phyloP scores from a whole-genome alignment of 1,140 invertebrate species.

The Episyrphus balteatus region DNA sequence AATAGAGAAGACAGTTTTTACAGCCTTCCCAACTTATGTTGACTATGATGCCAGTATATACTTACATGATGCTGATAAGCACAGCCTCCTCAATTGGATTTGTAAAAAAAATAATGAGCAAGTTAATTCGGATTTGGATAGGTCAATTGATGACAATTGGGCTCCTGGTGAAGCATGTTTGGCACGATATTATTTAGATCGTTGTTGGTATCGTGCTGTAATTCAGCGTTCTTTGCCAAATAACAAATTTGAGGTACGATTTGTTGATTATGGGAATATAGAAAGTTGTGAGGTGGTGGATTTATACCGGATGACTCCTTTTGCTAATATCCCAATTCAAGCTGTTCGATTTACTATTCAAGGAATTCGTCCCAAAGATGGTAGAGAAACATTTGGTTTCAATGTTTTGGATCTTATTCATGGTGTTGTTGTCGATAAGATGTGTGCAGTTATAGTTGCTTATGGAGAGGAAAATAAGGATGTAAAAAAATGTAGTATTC shows the following conservation, averaged over 20 bases:
- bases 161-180: slow-evolving; percentile 48
- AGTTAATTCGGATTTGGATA: slow-evolving; percentile 6
- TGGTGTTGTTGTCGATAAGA: slow-evolving; percentile 14
- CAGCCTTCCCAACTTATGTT: slow-evolving; percentile 43
- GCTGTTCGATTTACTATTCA: slow-evolving; percentile 38
- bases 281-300: slow-evolving; percentile 40
- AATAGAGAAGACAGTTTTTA: slow-evolving; percentile 38
- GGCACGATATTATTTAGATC: slow-evolving; percentile 47
- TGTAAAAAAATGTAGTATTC: slow-evolving; percentile 2
- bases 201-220: slow-evolving; percentile 49
- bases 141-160: slow-evolving; percentile 5
- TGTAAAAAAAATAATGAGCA: slow-evolving; percentile 39
- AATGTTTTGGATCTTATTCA: slow-evolving; percentile 18
- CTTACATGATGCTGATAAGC: slow-evolving; percentile 39
- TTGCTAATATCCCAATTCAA: slow-evolving; percentile 47
- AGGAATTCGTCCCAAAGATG: slow-evolving; percentile 35
- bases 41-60: slow-evolving; percentile 45
- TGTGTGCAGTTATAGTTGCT: slow-evolving; percentile 15
- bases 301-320: slow-evolving; percentile 46
- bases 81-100: slow-evolving; percentile 40
- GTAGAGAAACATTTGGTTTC: slow-evolving; percentile 7
- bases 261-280: slow-evolving; percentile 54
- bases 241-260: slow-evolving; percentile 38
- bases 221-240: slow-evolving; percentile 30
- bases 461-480: neutral